Base-by-base conservation (phyloP, 2,797 vertebrate species). In the Valencia hispanica region DNA sequence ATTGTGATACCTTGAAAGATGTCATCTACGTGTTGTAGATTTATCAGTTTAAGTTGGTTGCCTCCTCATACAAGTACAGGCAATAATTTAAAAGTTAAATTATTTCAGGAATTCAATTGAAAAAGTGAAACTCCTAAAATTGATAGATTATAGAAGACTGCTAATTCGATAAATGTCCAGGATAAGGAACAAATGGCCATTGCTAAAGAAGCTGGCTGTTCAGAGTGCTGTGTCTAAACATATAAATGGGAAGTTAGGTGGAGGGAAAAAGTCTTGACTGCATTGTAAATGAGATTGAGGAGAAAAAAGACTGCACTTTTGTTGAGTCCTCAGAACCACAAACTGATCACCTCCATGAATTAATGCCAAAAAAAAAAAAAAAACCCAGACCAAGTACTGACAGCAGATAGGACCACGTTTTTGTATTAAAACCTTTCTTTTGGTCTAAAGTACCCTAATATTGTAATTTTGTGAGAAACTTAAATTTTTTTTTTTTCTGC, bases 1-100 rank as follows among this genome's bases (percentile, higher is more conserved):
- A 80, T 84, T 86, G 73, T 63, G 61, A 77, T 87, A 79, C 78
- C 84, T 63, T 79, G 79, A 88, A 79, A 69, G 14, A 75, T 10
- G 22, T 34, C 59, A 32, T 74, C 65, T 68, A 34, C 72, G 41
- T 85, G 48, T 45, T 47, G 20, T 17, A 53, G 27, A 73, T 59
- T 32, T 81, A 78, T 74, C 55, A 53, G 74, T 84, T 78, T 50
- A 30, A 66, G 78, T 74, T 14, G 4, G 22, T 32, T 41, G 12
- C 51, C 68, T 50, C 45, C 30, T 50, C 47, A 51, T 15, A 27
- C 39, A n/a, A 36, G 36, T 12, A 2, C 63, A 4, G 36, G n/a
- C 12, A 66, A 66, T n/a, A 1, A 65, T 41, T 18, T 41, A 65
- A 3, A 41, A 25, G 61, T 65, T 39, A 0, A 25, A 25, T 39